Evolutionary conservation across 1,140 invertebrate species (phyloP), one percentile per base, ranked within the genome.

Genomic region (Triops cancriformis): DNA sequence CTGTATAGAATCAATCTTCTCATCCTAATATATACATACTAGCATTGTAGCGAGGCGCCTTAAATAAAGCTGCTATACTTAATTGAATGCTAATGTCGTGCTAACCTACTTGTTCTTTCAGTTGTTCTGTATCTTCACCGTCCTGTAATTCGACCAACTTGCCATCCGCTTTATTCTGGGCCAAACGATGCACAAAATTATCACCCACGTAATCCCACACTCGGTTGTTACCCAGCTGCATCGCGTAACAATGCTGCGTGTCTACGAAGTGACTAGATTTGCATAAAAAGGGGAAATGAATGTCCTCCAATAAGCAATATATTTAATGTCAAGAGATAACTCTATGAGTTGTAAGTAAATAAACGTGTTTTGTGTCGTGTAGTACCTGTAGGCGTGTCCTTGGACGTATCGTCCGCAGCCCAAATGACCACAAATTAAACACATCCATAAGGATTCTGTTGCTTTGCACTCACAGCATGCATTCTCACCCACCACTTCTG

Each of bases 151-250:
- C 92, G 0, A 99, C 96, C 83, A 98, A 88, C 87, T 99, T 99
- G 5, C 98, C 98, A 88, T 99, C 97, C n/a, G 88, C 88, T 86
- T 98, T 98, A 85, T 97, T 98, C 86, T 98, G 96, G 4, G 98
- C 89, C 23, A 99, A 85, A 14, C 97, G 88, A 87, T 99, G 97
- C 0, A 99, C 98, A 86, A 98, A 99, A 85, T 98, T 98, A 85
- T 99, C 96, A 82, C 92, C 93, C 79, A 92, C 94, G 85, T 99
- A 99, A 84, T 98, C 98, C 98, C 98, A 99, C 0, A 99, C 98
- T 73, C 95, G 87, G 83, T 98, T 96, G 73, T 94, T 97, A 0
- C 94, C 96, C 42, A 99, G 85, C 83, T 99, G 95, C 88, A 99
- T 90, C 27, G 97, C 94, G 83, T 98, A 99, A 51, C 96, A 98